Base-by-base conservation (phyloP, 2,113 vertebrate species). In the Brachyhypopomus gauderio region DNA sequence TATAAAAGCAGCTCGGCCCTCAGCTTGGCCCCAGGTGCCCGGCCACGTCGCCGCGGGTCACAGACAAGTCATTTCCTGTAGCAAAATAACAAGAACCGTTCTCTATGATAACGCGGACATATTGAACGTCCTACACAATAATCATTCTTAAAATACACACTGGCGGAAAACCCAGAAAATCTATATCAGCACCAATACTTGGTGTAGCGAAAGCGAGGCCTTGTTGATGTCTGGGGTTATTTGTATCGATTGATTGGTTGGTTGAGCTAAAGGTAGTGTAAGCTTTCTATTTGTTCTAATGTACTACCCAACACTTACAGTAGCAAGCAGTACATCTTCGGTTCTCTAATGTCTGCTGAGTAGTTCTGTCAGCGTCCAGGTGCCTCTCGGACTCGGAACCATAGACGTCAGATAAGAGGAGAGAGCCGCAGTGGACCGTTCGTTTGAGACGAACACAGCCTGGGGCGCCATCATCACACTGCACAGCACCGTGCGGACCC, bases 111-210 rank as follows among this genome's bases (percentile, higher is more conserved):
- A 86, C 36, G 86, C 72, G 81, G 78, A 70, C 89, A 90, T 91
- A 92, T 93, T 93, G 93, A 93, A 90, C 87, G 86, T 84, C 72
- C 91, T 69, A 77, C 91, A 93, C 90, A 93, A 93, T 92, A 92
- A 91, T 92, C 89, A 91, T 92, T 92, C 90, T 91, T 89, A 87
- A 91, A 91, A 89, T 85, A 89, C 89, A 87, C 85, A 86, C 77
- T 85, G 75, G 85, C 86, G 90, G 91, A 89, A 91, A 81, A 90
- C 80, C 75, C 83, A 92, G 92, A 93, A 91, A 91, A 93, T 93
- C 90, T 93, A 90, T 87, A 86, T 93, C 91, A 90, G 87, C 88
- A 27, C 89, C 52, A 90, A 92, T 91, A 91, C 83, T 88, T 83
- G 4, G 73, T 63, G 86, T 84, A 75, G 34, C 78, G 85, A 89